These are phyloP conservation scores for Xenopus borealis DNA, from an alignment of 2,113 vertebrate genomes.

Conservation along the genomic window DNA sequence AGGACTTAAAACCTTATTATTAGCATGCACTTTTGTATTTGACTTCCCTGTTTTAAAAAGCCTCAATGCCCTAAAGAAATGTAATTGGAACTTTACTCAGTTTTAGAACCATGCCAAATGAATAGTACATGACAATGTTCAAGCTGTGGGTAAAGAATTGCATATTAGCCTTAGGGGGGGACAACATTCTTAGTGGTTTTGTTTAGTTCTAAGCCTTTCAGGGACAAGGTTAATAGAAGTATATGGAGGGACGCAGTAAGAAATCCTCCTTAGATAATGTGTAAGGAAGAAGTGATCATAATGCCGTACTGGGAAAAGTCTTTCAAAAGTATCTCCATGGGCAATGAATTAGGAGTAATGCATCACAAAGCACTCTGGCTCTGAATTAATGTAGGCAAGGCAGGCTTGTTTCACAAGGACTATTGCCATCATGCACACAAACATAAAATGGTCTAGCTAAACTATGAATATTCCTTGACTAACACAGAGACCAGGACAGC, in stretches of 20 bases:
- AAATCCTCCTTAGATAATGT: constrained; percentile 4
- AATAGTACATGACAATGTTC: not conserved
- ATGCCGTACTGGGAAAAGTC: not conserved
- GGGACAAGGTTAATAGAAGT: constrained; percentile 7
- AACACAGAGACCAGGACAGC: no score
- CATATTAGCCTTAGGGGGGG: not conserved
- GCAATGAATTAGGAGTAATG: constrained; percentile 1
- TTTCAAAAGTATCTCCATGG: not conserved
- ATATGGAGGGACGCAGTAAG: not conserved
- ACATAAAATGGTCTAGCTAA: not conserved
- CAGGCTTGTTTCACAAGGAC: not conserved
- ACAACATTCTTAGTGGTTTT: constrained; percentile 16
- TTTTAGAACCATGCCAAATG: constrained; percentile 3
- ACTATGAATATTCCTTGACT: no score
- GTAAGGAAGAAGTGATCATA: constrained; percentile 2
- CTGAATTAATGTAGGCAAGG: not conserved
- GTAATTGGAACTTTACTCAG: constrained; percentile 6
- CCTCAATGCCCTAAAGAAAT: not conserved
- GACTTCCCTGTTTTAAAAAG: not conserved
- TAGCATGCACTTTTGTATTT: not conserved
- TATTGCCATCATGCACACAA: not conserved
- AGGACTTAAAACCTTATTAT: not conserved
- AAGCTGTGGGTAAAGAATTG: not conserved
- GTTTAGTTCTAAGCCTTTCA: constrained; percentile 14
- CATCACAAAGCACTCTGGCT: not conserved